phyloP scores from a whole-genome alignment of 2,113 vertebrate species.

The Toxostoma redivivum region DNA sequence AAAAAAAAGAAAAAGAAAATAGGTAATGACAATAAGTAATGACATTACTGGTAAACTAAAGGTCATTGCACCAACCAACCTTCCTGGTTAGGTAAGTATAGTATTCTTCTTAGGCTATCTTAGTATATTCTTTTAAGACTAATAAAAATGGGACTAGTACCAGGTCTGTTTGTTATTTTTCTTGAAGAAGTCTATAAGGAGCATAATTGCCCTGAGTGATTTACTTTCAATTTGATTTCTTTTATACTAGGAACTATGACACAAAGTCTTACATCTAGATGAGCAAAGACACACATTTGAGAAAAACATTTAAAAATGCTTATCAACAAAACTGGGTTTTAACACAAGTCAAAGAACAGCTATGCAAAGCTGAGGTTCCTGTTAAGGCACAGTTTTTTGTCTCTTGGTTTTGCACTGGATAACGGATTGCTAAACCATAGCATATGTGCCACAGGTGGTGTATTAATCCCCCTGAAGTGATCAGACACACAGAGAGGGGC shows the following conservation, averaged over 20 bases:
- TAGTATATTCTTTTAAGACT: not conserved
- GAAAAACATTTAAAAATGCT: not conserved
- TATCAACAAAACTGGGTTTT: not conserved
- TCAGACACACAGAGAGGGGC: not conserved
- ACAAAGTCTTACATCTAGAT: not conserved
- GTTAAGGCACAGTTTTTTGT: not conserved
- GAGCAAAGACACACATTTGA: not conserved
- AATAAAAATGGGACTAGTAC: not conserved
- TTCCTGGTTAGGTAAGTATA: not conserved
- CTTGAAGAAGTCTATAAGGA: not conserved
- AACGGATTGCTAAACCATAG: not conserved
- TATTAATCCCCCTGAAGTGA: not conserved
- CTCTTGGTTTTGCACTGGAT: not conserved
- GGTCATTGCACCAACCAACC: not conserved
- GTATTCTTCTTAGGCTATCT: not conserved
- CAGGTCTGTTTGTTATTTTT: not conserved
- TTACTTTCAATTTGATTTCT: not conserved
- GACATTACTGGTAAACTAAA: not conserved
- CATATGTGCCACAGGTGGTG: not conserved
- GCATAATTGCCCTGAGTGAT: not conserved
- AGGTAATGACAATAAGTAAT: not conserved
- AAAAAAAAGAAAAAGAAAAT: not conserved
- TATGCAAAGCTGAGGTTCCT: not conserved
- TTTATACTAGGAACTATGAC: not conserved
- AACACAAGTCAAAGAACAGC: not conserved